phyloP scores from a whole-genome alignment of 2,797 vertebrate species.

The Lacerta agilis region DNA sequence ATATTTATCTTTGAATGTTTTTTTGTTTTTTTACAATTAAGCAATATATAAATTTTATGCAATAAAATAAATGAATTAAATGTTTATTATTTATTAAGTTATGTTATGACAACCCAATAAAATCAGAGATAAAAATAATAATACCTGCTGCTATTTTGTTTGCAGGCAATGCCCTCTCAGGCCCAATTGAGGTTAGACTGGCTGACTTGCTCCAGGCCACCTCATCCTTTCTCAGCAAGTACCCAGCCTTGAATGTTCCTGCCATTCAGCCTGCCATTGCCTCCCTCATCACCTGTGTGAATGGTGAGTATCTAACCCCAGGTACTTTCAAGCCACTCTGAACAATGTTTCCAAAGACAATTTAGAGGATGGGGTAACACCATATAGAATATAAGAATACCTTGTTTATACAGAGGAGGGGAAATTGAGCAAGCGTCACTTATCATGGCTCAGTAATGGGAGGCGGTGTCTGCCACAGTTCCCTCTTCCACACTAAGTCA shows the following conservation, averaged over 20 bases:
- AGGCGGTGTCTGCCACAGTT: background rate
- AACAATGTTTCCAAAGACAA: background rate
- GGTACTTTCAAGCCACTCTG: background rate
- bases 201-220: slow-evolving; percentile 49
- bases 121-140: too few species aligned
- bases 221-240: slow-evolving; percentile 50
- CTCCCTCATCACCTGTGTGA: slow-evolving; percentile 30
- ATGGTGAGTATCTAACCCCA: background rate
- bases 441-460: background rate
- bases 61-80: too few species aligned
- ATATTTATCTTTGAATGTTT: too few species aligned
- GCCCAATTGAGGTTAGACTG: slow-evolving; percentile 40
- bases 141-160: background rate
- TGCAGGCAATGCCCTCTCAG: slow-evolving; percentile 48
- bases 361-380: background rate
- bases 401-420: background rate
- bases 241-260: slow-evolving; percentile 48
- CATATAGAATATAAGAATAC: background rate
- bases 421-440: background rate
- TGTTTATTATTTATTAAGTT: too few species aligned
- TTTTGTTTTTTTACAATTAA: too few species aligned
- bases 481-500: background rate
- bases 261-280: slow-evolving; percentile 39
- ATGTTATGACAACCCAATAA: too few species aligned
- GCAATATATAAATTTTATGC: too few species aligned